Conservation (phyloP, 2,113 vertebrate species). For the Psilopsiagon aymara region DNA sequence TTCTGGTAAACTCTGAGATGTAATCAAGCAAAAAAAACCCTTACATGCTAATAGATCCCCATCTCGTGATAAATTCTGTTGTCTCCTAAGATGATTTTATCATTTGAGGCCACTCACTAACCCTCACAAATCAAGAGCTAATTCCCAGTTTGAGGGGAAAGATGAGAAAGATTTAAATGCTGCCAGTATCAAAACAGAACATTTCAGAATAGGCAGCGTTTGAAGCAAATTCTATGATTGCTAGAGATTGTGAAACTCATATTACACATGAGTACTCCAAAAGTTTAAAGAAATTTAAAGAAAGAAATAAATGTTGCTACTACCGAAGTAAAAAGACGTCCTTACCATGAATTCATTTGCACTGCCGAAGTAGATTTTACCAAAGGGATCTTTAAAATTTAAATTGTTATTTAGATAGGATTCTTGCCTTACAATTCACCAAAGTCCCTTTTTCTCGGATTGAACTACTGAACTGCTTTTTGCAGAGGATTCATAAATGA, state of each 20-base stretch:
- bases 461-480: not conserved
- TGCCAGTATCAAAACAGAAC: slow-evolving; percentile 22
- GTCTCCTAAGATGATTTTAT: slow-evolving; percentile 28
- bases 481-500: not conserved
- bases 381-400: not conserved
- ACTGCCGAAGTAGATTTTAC: not conserved
- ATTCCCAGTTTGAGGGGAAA: slow-evolving; percentile 34
- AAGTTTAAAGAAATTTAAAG: not conserved
- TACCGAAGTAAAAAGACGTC: not conserved
- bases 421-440: not conserved
- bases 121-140: slow-evolving; percentile 5
- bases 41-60: not conserved
- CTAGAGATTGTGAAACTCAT: slow-evolving; percentile 28
- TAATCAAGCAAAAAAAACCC: slow-evolving; percentile 25
- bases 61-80: not conserved
- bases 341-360: not conserved
- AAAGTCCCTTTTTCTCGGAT: not conserved
- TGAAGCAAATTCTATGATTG: slow-evolving; percentile 17
- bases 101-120: not conserved
- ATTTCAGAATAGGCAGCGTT: not conserved
- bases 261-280: not conserved
- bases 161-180: slow-evolving; percentile 11
- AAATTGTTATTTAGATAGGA: not conserved
- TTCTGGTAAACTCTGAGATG: slow-evolving; percentile 54
- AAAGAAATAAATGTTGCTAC: not conserved